Percentiles rank a stretch among this genome's conserved stretches.
Evolutionary conservation across 2,888 invertebrate species (phyloP).

Genomic region (Epinotia ramella): DNA sequence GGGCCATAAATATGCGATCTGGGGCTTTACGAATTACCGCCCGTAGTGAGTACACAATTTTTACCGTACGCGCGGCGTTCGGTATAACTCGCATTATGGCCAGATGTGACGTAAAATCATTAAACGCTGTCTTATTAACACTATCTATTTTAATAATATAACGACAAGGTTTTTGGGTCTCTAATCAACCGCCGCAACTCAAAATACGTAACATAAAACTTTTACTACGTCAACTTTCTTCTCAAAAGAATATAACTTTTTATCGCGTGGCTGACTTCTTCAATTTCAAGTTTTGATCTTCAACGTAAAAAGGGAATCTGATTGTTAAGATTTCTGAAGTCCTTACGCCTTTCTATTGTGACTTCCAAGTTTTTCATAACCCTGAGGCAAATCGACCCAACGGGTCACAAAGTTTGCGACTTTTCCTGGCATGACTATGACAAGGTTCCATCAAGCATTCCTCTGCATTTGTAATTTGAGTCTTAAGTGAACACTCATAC

Average conservation of each 20-base stretch:
- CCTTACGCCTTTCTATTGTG: background rate
- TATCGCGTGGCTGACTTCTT: slow-evolving; percentile 13
- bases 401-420: background rate
- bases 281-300: slow-evolving; percentile 15
- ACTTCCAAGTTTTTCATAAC: background rate
- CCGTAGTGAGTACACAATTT: no score
- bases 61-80: no score
- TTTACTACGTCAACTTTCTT: background rate
- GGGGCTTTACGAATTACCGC: no score
- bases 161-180: background rate
- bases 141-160: no score
- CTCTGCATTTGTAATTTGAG: background rate
- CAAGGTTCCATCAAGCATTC: background rate
- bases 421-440: background rate
- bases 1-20: no score
- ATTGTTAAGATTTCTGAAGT: background rate
- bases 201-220: background rate
- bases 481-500: background rate
- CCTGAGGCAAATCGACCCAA: background rate
- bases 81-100: no score
- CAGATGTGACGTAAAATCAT: no score
- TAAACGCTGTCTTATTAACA: no score
- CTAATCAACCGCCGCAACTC: background rate
- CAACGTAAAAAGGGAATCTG: background rate
- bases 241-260: slow-evolving; percentile 7